Conservation (phyloP, 2,888 invertebrate species). For the Salpingus planirostris region DNA sequence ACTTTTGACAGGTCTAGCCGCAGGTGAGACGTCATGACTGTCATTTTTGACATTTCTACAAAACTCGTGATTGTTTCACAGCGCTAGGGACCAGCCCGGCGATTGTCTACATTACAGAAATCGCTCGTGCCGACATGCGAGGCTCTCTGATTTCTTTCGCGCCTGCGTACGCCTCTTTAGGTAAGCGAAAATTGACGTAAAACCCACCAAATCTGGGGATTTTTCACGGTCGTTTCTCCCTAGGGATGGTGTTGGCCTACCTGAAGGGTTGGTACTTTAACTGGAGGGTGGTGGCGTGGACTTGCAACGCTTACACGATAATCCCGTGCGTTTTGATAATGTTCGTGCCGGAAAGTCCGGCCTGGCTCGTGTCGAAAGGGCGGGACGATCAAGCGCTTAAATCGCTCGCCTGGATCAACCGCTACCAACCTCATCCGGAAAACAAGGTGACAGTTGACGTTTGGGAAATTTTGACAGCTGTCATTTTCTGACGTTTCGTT, state of each 20-base stretch:
- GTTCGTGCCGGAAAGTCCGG: constrained; percentile 51
- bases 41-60: constrained; percentile 3
- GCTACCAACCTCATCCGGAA: constrained; percentile 41
- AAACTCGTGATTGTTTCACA: constrained; percentile 38
- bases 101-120: constrained; percentile 54
- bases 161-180: constrained; percentile 50
- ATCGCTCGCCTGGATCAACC: constrained; percentile 44
- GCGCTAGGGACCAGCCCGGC: constrained; percentile 53
- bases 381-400: constrained; percentile 47
- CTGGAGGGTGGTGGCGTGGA: constrained; percentile 51
- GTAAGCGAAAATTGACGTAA: no score
- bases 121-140: constrained; percentile 49
- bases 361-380: constrained; percentile 50
- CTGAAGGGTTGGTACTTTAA: constrained; percentile 46
- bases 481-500: background rate
- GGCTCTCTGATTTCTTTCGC: constrained; percentile 52
- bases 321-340: constrained; percentile 44
- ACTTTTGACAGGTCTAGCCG: constrained; percentile 47
- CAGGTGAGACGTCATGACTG: constrained; percentile 27
- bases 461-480: background rate
- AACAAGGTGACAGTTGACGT: constrained; percentile 22
- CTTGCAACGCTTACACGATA: constrained; percentile 45
- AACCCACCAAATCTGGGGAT: no score
- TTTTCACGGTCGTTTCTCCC: constrained; percentile 14
- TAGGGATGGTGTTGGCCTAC: constrained; percentile 50